Percentiles rank a stretch among this genome's conserved stretches.
phyloP scores from a whole-genome alignment of 2,797 vertebrate genomes.

The Fratercula arctica region DNA sequence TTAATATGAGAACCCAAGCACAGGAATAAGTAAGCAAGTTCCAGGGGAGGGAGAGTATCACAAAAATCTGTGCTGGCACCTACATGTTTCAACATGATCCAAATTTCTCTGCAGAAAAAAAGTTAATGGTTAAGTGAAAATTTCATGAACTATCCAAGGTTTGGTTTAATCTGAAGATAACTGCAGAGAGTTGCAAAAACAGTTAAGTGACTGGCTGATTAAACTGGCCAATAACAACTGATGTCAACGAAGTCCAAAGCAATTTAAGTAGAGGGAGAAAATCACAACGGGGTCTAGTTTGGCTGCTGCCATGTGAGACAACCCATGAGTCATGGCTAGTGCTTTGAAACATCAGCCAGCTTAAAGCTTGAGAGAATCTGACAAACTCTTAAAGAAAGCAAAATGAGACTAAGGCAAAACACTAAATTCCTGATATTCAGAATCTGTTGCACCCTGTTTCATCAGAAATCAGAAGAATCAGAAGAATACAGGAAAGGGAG shows the following conservation, averaged over 20 bases:
- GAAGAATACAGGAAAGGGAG: not conserved
- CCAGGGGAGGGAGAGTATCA: not conserved
- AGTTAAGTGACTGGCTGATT: not conserved
- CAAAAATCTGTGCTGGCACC: not conserved
- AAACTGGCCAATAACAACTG: not conserved
- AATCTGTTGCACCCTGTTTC: not conserved
- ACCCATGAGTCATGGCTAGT: not conserved
- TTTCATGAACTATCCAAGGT: not conserved
- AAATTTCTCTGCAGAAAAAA: not conserved
- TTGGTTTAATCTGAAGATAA: conserved; percentile 13
- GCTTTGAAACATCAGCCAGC: not conserved
- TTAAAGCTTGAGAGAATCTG: not conserved
- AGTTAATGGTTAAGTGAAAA: conserved; percentile 39
- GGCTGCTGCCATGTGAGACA: not conserved
- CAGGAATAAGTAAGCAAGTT: not conserved
- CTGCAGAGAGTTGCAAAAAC: not conserved
- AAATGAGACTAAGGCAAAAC: not conserved
- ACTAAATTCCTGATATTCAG: not conserved
- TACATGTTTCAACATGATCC: not conserved
- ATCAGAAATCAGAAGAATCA: not conserved
- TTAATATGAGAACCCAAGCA: not conserved
- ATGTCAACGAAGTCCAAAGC: not conserved
- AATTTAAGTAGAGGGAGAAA: not conserved
- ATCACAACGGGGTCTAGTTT: not conserved
- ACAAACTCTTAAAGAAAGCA: not conserved